Base-by-base conservation (phyloP, 2,113 vertebrate species). In the Oxyruncus cristatus region DNA sequence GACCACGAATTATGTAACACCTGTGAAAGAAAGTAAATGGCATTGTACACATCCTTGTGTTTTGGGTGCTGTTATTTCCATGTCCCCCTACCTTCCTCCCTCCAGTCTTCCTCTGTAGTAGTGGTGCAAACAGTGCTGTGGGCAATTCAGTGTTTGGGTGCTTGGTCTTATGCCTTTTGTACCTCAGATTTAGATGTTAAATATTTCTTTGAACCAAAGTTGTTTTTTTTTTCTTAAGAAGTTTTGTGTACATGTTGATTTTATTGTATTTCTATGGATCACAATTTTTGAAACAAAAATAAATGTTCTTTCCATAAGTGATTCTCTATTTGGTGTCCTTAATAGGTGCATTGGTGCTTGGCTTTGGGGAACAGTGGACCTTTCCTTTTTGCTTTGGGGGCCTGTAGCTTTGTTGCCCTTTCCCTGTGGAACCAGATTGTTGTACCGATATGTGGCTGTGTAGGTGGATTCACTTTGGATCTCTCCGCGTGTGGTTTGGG, bases 151-250 rank as follows among this genome's bases (percentile, higher is more conserved):
- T 85, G 32, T 91, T 93, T 94, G 84, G 72, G 89, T 95, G 84
- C 88, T 83, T 92, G 75, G 94, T 96, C 81, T 81, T 71, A 62
- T 95, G 94, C 92, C 93, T 95, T 94, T 89, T 85, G 90, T 95
- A 97, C 95, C 97, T 98, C 97, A 97, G 93, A 96, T 92, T 85
- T 95, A 92, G 91, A 68, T 97, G 93, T 97, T 96, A 96, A 95
- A 97, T 96, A 93, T 97, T 96, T 96, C 94, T 95, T 70, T 93
- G 83, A 98, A 97, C 97, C 96, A 97, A 97, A 98, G 95, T 93
- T 95, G 30, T 59, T 85, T 3, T 82, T 82, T 61, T 49, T 58
- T 46, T 28, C 9, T 33, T 12, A 94, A 74, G 56, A 94, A 74
- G 56, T 95, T 94, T 91, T 97, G 96, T 97, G 97, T 97, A 97